Percentiles rank a stretch among this genome's conserved stretches.
Evolutionary conservation across 2,113 vertebrate species (phyloP).

Genomic region (Myotis davidii): DNA sequence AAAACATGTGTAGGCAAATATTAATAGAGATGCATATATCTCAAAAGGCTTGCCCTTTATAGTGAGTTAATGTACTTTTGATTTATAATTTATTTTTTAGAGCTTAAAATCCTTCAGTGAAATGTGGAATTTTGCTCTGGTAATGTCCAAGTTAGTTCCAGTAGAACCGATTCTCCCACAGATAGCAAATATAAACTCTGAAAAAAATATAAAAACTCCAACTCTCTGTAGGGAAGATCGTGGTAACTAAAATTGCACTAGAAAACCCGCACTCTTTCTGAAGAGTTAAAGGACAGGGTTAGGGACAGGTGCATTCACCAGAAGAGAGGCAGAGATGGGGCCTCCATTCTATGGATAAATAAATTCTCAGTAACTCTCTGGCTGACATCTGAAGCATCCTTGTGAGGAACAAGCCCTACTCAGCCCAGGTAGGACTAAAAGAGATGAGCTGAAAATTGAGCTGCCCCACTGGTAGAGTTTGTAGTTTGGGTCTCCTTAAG

Average conservation of each 20-base stretch:
- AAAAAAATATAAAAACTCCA: neutral
- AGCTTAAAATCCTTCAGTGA: neutral
- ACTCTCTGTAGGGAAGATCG: neutral
- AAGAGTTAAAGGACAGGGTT: neutral
- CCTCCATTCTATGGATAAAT: neutral
- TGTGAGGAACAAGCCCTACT: neutral
- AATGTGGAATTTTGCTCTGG: conserved; percentile 4
- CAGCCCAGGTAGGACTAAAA: neutral
- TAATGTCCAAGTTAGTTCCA: neutral
- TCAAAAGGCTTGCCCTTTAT: neutral
- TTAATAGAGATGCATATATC: neutral
- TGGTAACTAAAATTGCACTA: neutral
- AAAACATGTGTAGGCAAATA: neutral
- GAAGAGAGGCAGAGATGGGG: neutral
- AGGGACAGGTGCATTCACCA: neutral
- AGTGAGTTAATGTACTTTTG: neutral
- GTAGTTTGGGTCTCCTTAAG: neutral
- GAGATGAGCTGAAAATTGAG: neutral
- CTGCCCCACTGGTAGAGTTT: neutral
- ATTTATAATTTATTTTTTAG: neutral
- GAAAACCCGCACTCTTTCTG: neutral
- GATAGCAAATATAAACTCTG: neutral
- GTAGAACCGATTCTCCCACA: neutral
- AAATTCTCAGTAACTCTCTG: neutral
- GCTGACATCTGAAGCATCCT: neutral